Evolutionary conservation across 2,888 invertebrate genomes (phyloP), one percentile per base, ranked within the genome.

Genomic region (Ochropacha duplaris): DNA sequence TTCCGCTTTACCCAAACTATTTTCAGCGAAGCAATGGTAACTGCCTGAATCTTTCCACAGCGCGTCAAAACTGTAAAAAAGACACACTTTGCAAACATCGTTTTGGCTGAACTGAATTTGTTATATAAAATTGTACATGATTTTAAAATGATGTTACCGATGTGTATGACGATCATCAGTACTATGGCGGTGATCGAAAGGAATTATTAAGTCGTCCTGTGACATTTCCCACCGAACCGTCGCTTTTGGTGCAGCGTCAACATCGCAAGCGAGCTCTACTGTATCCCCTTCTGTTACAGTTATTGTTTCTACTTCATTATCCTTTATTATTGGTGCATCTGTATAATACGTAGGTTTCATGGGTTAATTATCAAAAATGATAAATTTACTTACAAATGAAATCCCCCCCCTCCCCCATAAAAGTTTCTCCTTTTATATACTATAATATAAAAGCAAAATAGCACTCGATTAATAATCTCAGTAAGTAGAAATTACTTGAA

Each of bases 11-110:
- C 91, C 91, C 22, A 86, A 60, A 22, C 59, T 57, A 56, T 92
- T 92, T 66, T 86, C 78, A 0, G 90, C 91, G 2, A 83, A 69
- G 39, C 91, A 92, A n/a, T 81, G 76, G 54, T 90, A 92, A 9
- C 72, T 72, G 0, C 90, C 91, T 0, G 90, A 84, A 60, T 91
- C 90, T 9, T 78, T 80, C 55, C 67, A 68, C 8, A 66, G 49
- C 0, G 88, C 86, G 9, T 61, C 64, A 57, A 92, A 89, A 39
- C 91, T 90, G 58, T 24, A 79, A 77, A 3, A 28, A 0, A 51
- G 16, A 11, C 1, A 54, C n/a, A n/a, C n/a, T n/a, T n/a, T n/a
- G n/a, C n/a, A n/a, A n/a, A n/a, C n/a, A n/a, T n/a, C n/a, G n/a
- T n/a, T n/a, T n/a, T n/a, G n/a, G n/a, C n/a, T n/a, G n/a, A n/a